Base-by-base conservation (phyloP, 2,797 vertebrate species). In the Melanitta fusca region DNA sequence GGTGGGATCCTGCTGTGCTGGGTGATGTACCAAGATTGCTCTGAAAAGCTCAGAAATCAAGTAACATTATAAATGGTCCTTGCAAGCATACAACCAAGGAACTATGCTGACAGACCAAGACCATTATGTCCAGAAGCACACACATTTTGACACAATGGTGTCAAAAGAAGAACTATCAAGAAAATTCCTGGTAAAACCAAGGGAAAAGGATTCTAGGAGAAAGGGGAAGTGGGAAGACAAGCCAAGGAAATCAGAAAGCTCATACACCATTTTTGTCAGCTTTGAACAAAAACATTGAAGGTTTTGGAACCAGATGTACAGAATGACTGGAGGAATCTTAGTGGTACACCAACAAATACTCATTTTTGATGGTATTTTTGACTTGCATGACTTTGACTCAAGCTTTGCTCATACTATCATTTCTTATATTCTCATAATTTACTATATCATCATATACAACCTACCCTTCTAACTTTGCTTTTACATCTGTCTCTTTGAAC, bases 31-130 rank as follows among this genome's bases (percentile, higher is more conserved):
- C 56, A 69, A 65, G 15, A 32, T 1, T 6, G 21, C n/a, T 86
- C 72, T 58, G 32, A 56, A 95, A 93, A 65, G 19, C 27, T 79
- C 41, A 38, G 28, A 47, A 36, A 49, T 8, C 13, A 12, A 56
- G 7, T 30, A 79, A 62, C 0, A 0, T 45, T 65, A 91, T 54
- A 88, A 82, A 62, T 0, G 2, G 38, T 6, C 19, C n/a, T 60
- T 60, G 34, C 19, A 85, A 82, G 14, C 39, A 19, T 21, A 56
- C 6, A 70, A 27, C 25, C 27, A 77, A 53, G 39, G 15, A 8
- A 54, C 32, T 80, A 60, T 11, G 8, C 24, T 41, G 20, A 64
- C 66, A 90, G 7, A 57, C 11, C 9, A 53, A 78, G 36, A 49
- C 5, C 10, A 10, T 54, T 53, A 11, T 3, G 41, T 18, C 10